These are phyloP conservation scores for Drosophila sucinea DNA, from an alignment of 1,140 invertebrate species.

Conservation along the genomic window DNA sequence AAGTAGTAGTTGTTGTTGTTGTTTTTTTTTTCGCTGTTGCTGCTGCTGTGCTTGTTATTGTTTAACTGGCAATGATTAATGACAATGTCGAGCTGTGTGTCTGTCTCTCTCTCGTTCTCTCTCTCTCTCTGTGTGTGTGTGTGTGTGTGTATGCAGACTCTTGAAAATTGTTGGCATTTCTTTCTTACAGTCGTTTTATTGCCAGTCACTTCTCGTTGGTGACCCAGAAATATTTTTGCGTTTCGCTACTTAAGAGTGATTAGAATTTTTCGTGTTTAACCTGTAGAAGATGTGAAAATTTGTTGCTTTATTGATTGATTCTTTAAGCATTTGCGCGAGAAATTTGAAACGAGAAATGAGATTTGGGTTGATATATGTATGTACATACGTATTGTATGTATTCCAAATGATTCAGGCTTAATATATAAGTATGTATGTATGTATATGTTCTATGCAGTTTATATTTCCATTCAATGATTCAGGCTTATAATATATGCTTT, in stretches of 20 bases:
- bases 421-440: too few relatives aligned
- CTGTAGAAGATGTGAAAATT: constrained; percentile 5
- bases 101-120: background rate
- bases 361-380: background rate
- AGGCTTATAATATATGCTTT: constrained; percentile 8
- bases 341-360: too few relatives aligned
- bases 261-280: constrained; percentile 38
- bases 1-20: constrained; percentile 26
- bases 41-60: constrained; percentile 54
- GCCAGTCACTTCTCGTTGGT: constrained; percentile 37
- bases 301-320: constrained; percentile 44
- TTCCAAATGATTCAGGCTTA: too few relatives aligned
- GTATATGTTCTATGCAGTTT: too few relatives aligned
- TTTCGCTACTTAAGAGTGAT: constrained; percentile 47
- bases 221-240: constrained; percentile 65
- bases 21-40: constrained; percentile 36
- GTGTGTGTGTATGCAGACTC: constrained; percentile 21
- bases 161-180: constrained; percentile 58
- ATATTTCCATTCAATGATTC: background rate
- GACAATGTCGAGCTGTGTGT: constrained; percentile 48
- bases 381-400: too few relatives aligned
- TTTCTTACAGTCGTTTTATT: constrained; percentile 17
- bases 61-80: constrained; percentile 78
- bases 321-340: background rate
- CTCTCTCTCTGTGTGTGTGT: background rate